Evolutionary conservation across 2,797 vertebrate species (phyloP), one percentile per base, ranked within the genome.

Genomic region (Chromobotia macracanthus): DNA sequence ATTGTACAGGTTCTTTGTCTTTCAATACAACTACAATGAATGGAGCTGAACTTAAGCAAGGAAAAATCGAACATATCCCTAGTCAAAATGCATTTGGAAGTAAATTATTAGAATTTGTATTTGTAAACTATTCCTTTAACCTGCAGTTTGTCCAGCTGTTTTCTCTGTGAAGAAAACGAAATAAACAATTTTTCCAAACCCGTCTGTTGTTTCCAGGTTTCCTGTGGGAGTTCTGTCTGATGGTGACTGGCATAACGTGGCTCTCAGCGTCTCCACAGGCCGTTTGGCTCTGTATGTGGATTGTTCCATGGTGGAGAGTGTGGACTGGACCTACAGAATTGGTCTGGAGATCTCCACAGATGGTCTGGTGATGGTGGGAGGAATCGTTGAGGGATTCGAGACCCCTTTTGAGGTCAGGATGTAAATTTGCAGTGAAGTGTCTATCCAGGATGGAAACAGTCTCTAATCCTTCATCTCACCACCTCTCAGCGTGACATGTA

Each of bases 331-430:
- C 35, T 91, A 94, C 63, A 88, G 89, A 0, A 93, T 90, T 0
- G 93, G 95, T 41, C 87, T 96, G 87, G 93, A 87, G 46, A 89
- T 96, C 85, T 79, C 83, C 83, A 89, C 90, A 0, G 93, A 96
- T 0, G 95, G 95, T 5, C 92, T 96, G 51, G 75, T 96, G 60
- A 85, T 97, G 89, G 18, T 96, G 0, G 96, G 96, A 38, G 96
- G 96, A 69, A 90, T 92, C 75, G 80, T 94, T 0, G 94, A 95
- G 71, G 84, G 89, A 60, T 95, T 93, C 0, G 95, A 96, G 83
- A 93, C 93, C 28, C 96, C 96, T 0, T 97, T 96, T 77, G 91
- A 95, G 91, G 96, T 97, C 80, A 73, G 72, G 61, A 25, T 71
- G 7, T 15, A 51, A 44, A 90, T 86, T 38, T 7, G 51, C n/a